A percentile compares a stretch with the other conserved stretches of the same genome.
These are phyloP conservation scores for Neoarius graeffei DNA, from an alignment of 2,113 vertebrate species.

Conservation along the genomic window DNA sequence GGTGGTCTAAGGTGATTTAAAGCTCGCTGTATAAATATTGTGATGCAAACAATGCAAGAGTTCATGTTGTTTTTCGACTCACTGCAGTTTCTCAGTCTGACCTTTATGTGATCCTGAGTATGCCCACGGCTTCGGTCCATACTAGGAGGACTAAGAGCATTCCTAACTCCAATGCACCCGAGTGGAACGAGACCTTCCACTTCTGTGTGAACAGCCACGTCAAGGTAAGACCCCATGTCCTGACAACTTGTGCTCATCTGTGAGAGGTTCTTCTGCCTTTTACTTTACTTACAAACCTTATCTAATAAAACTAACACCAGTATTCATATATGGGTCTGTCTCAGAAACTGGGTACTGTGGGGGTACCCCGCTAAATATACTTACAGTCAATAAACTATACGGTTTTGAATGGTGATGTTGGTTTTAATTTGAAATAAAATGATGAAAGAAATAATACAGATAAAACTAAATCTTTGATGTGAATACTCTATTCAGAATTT, in stretches of 20 bases:
- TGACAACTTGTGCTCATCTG: background rate
- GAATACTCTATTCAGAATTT: no score
- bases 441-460: no score
- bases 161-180: conserved; percentile 71
- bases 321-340: background rate
- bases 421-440: no score
- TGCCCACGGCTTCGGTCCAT: conserved; percentile 77
- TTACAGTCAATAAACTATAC: no score
- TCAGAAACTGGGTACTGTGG: no score
- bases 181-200: conserved; percentile 84
- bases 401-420: no score
- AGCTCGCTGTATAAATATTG: background rate
- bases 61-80: background rate
- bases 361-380: no score
- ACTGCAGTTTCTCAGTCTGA: conserved; percentile 67
- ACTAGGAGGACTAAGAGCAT: conserved; percentile 75
- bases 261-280: background rate
- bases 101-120: conserved; percentile 78
- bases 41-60: background rate
- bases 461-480: no score
- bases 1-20: background rate
- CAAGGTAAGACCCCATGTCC: conserved; percentile 71
- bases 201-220: conserved; percentile 77
- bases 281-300: background rate
- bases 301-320: background rate